Percentiles rank a stretch among this genome's conserved stretches.
Conservation (phyloP, 2,797 vertebrate genomes). For the Lutjanus argentimaculatus region DNA sequence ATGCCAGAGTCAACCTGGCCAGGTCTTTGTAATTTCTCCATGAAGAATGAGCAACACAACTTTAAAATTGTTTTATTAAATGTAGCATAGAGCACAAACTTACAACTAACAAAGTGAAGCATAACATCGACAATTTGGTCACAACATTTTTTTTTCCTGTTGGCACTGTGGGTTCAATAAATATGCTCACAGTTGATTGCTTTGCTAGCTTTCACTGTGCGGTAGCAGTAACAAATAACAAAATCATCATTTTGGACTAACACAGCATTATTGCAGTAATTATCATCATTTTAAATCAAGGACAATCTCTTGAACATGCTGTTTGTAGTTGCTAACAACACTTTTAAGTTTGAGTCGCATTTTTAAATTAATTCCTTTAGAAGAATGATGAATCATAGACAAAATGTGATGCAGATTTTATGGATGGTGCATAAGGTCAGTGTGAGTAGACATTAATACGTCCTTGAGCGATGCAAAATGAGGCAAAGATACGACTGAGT, state of each 20-base stretch:
- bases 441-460: too few relatives aligned
- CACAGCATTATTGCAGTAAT: neutral
- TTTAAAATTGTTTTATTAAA: neutral
- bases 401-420: too few relatives aligned
- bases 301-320: too few relatives aligned
- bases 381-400: too few relatives aligned
- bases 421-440: too few relatives aligned
- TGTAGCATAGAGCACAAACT: too few relatives aligned
- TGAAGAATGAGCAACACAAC: neutral
- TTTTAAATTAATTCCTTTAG: too few relatives aligned
- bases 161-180: neutral
- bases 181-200: neutral
- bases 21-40: slow-evolving; percentile 24
- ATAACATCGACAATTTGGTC: neutral
- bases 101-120: neutral
- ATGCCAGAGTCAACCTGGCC: neutral
- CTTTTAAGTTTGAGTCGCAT: too few relatives aligned
- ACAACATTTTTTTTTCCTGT: neutral
- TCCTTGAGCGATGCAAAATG: too few relatives aligned
- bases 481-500: too few relatives aligned
- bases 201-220: neutral
- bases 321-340: too few relatives aligned
- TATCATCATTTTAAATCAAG: too few relatives aligned
- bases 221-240: neutral
- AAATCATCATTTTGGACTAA: neutral